Evolutionary conservation across 1,140 invertebrate genomes (phyloP), one percentile per base, ranked within the genome.

Genomic region (Drosophila gunungcola): DNA sequence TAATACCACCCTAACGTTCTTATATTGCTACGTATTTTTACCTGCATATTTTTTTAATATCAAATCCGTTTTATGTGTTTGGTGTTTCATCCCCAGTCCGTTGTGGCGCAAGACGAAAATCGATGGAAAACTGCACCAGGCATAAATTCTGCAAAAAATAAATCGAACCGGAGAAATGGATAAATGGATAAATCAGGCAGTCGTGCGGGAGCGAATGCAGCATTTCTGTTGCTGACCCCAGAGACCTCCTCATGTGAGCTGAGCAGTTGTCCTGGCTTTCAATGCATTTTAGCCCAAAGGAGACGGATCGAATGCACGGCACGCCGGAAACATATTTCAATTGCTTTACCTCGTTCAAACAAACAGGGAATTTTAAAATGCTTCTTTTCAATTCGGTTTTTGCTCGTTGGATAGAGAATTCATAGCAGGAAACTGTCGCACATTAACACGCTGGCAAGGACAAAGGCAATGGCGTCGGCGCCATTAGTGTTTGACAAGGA

Each of bases 1-100:
- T 25, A 27, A 25, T n/a, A 32, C 25, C 36, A 58, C 58, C 53
- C 12, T 13, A 54, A 27, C 2, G 10, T 41, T 54, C 7, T 13
- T 34, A 42, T 42, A 12, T 32, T 39, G 12, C 39, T 29, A 25
- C 32, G 11, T 29, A 46, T 54, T 43, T 46, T 88, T 79, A 91
- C 90, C 90, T 91, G 90, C 90, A 91, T 91, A 80, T 89, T 91
- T 86, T 83, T 79, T 73, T 63, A 85, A 85, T 83, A 80, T 91
- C 78, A 89, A 89, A 85, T 91, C 83, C 86, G 75, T 91, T 88
- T 77, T 90, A 82, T 90, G 65, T 84, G 77, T 74, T 90, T 78
- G 83, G 90, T 80, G 60, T 91, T 91, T 91, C 90, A 91, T 91
- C 90, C 90, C 90, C 90, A 91, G 83, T 91, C 86, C 89, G 79